phyloP scores from a whole-genome alignment of 1,140 invertebrate species.

The Tetranychus urticae region DNA sequence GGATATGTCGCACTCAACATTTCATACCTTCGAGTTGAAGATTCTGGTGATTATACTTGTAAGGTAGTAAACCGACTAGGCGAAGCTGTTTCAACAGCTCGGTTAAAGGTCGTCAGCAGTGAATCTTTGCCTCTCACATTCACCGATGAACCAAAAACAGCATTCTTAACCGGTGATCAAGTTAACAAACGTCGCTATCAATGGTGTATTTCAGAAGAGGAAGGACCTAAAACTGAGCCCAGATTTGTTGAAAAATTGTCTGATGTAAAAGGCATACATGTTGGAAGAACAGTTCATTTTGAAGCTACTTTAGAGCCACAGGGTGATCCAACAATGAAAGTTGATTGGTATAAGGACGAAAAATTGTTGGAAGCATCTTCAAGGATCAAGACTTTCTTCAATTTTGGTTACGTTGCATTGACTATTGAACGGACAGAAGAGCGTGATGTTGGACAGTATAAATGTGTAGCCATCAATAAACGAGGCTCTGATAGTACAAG shows the following conservation, averaged over 20 bases:
- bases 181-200: no score
- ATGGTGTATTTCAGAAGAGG: no score
- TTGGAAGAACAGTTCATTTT: slow-evolving; percentile 52
- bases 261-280: slow-evolving; percentile 35
- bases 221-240: background rate
- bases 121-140: no score
- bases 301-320: slow-evolving; percentile 42
- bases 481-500: slow-evolving; percentile 67
- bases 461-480: slow-evolving; percentile 63
- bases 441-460: slow-evolving; percentile 64
- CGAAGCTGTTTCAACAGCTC: slow-evolving; percentile 34
- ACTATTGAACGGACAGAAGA: slow-evolving; percentile 67
- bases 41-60: slow-evolving; percentile 52
- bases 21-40: slow-evolving; percentile 69
- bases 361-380: slow-evolving; percentile 34
- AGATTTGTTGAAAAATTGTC: slow-evolving; percentile 31
- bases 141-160: no score
- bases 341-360: slow-evolving; percentile 52
- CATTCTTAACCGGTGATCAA: no score
- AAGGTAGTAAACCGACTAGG: slow-evolving; percentile 23
- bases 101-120: no score
- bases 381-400: slow-evolving; percentile 53
- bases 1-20: slow-evolving; percentile 81
- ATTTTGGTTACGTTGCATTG: slow-evolving; percentile 78
- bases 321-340: slow-evolving; percentile 72